Percentiles rank a stretch among this genome's conserved stretches.
Evolutionary conservation across 2,888 invertebrate species (phyloP).

Genomic region (Leucophenga montana): DNA sequence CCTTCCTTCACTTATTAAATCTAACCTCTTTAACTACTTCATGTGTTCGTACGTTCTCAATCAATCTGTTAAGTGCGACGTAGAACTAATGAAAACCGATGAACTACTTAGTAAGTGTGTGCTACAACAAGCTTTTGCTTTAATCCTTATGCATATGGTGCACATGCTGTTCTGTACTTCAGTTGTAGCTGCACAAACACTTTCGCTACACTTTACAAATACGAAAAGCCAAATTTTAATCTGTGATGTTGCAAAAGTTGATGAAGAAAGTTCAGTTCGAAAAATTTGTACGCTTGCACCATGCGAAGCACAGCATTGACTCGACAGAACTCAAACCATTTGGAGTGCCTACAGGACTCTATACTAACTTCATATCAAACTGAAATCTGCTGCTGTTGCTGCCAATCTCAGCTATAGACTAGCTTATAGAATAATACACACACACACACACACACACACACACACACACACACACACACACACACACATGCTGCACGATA

Average conservation of each 20-base stretch:
- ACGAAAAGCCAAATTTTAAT: slow-evolving; percentile 65
- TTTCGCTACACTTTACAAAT: slow-evolving; percentile 8
- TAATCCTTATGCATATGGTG: slow-evolving; percentile 42
- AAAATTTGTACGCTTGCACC: slow-evolving; percentile 26
- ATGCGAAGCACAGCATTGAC: not conserved
- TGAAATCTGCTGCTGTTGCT: too few relatives aligned
- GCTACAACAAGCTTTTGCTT: slow-evolving; percentile 57
- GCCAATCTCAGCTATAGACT: slow-evolving; percentile 10
- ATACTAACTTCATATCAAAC: too few relatives aligned
- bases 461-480: slow-evolving; percentile 16
- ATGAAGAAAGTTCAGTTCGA: slow-evolving; percentile 58
- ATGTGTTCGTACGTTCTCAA: not conserved
- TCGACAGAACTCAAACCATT: slow-evolving; percentile 16
- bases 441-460: slow-evolving; percentile 14
- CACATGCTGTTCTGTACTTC: too few relatives aligned
- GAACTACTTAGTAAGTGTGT: slow-evolving; percentile 56
- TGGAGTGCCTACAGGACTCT: slow-evolving; percentile 39
- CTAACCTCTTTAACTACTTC: too few relatives aligned
- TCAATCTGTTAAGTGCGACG: too few relatives aligned
- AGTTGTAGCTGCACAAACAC: too few relatives aligned
- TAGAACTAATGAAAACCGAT: slow-evolving; percentile 56
- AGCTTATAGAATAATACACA: slow-evolving; percentile 17
- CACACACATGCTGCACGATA: not conserved
- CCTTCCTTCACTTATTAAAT: too few relatives aligned
- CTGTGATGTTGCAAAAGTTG: slow-evolving; percentile 63